A percentile compares a stretch with the other conserved stretches of the same genome.
Conservation (phyloP, 2,888 invertebrate genomes). For the Drosophila hamatofila region DNA sequence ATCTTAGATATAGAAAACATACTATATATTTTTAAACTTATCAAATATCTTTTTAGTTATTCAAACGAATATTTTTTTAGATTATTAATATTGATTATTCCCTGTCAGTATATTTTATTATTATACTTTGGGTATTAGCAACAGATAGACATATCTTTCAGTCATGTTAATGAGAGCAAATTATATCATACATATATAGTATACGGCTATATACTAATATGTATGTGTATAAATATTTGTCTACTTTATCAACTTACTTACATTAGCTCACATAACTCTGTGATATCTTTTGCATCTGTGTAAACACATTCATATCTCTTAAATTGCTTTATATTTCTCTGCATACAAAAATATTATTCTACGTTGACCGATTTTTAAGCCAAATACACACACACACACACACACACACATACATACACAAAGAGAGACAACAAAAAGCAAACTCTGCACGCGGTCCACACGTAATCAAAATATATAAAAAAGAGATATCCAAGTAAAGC, state of each 20-base stretch:
- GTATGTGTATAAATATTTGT: neutral
- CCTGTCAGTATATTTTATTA: too few species aligned
- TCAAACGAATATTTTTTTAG: too few species aligned
- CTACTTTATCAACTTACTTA: neutral
- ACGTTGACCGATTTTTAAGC: conserved; percentile 49
- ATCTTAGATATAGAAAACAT: too few species aligned
- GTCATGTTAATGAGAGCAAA: too few species aligned
- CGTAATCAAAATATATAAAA: conserved; percentile 68
- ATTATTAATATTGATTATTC: too few species aligned
- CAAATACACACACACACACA: conserved; percentile 4
- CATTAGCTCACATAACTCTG: neutral
- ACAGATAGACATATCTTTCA: too few species aligned
- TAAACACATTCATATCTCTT: conserved; percentile 2
- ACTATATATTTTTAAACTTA: too few species aligned
- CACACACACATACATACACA: conserved; percentile 4
- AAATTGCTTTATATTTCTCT: conserved; percentile 4
- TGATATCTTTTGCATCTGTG: neutral
- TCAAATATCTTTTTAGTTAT: too few species aligned
- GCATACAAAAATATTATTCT: conserved; percentile 22
- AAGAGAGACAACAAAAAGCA: conserved; percentile 14
- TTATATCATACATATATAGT: too few species aligned
- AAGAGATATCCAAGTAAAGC: conserved; percentile 52
- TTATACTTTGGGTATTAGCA: too few species aligned
- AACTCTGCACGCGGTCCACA: conserved; percentile 20
- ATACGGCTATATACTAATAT: too few species aligned